Conservation (phyloP, 2,113 vertebrate genomes). For the Jacana jacana region DNA sequence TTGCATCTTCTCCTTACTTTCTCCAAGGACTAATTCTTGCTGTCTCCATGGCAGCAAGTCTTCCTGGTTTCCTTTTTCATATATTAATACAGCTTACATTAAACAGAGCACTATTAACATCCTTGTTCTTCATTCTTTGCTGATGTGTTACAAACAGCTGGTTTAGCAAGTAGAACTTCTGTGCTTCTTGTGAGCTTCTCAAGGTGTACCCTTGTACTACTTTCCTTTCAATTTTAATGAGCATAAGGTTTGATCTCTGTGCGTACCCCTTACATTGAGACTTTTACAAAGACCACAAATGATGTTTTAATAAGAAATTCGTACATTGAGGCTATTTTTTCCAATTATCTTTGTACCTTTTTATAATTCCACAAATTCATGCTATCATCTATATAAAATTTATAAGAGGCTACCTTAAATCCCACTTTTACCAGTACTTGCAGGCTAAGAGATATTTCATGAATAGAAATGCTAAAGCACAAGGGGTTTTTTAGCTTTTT, state of each 20-base stretch:
- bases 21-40: neutral
- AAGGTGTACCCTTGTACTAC: neutral
- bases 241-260: neutral
- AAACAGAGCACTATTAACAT: neutral
- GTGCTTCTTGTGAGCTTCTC: neutral
- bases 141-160: neutral
- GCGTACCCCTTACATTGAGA: rapidly evolving
- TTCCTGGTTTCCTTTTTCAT: neutral
- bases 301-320: neutral
- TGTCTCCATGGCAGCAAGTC: neutral
- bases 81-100: neutral
- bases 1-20: neutral
- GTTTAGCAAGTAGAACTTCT: neutral
- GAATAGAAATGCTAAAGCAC: neutral
- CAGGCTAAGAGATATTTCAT: neutral
- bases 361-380: neutral
- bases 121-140: neutral
- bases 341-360: neutral
- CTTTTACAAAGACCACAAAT: neutral
- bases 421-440: neutral
- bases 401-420: neutral
- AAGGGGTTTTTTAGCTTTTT: too few species aligned
- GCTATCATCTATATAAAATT: neutral
- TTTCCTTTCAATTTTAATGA: neutral
- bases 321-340: neutral